phyloP scores from a whole-genome alignment of 2,113 vertebrate genomes.

The Anser brachyrhynchus region DNA sequence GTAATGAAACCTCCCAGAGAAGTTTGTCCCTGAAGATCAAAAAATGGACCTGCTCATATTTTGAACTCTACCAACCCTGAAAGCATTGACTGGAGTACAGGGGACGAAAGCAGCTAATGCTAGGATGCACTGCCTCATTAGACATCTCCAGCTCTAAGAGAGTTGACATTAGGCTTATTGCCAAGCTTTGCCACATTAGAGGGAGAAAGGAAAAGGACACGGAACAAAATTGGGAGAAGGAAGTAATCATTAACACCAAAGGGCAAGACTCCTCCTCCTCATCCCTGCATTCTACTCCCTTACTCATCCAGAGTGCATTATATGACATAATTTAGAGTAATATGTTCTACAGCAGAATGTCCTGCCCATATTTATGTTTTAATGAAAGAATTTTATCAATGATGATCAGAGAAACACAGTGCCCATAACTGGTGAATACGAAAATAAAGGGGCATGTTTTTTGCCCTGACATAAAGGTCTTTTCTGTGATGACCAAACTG shows the following conservation, averaged over 20 bases:
- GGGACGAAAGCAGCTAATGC: neutral
- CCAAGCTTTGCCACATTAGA: neutral
- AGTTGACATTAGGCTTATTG: neutral
- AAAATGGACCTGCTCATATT: neutral
- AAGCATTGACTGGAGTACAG: neutral
- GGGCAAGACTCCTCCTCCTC: neutral
- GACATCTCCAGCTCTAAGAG: neutral
- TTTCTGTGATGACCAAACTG: neutral
- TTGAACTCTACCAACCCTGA: neutral
- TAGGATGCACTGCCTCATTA: neutral
- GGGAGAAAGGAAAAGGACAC: neutral
- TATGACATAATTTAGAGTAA: neutral
- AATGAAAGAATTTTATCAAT: neutral
- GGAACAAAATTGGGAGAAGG: neutral
- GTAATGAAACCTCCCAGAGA: neutral
- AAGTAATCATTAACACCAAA: neutral
- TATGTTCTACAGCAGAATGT: neutral
- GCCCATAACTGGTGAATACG: neutral
- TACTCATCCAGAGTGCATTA: neutral
- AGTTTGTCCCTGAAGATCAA: neutral
- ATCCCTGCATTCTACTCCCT: neutral
- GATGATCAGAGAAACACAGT: neutral
- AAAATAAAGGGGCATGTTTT: neutral
- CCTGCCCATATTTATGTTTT: neutral
- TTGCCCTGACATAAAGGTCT: neutral